Conservation (phyloP, 2,888 invertebrate species). For the Drosophila setosimentum region DNA sequence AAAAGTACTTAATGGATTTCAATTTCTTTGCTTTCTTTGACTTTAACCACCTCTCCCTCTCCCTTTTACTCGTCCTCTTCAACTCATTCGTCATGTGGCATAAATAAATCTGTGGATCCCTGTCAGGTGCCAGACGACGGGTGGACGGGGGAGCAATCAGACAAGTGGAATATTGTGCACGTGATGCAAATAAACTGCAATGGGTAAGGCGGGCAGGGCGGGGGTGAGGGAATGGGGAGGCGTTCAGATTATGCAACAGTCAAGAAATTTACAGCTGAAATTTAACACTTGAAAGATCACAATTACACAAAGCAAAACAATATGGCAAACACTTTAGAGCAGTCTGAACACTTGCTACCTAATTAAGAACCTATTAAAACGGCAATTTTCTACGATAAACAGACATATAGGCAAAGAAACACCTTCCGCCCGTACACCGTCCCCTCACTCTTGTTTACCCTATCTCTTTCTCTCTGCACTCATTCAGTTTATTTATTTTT, state of each 20-base stretch:
- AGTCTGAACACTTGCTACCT: conserved; percentile 42
- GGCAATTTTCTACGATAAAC: conserved; percentile 42
- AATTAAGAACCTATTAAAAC: conserved; percentile 64
- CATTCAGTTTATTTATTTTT: conserved; percentile 9
- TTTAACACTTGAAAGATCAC: background rate
- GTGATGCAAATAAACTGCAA: conserved; percentile 56
- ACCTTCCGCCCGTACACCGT: background rate
- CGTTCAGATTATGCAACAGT: conserved; percentile 63
- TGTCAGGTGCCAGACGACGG: conserved; percentile 71
- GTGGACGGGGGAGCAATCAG: background rate
- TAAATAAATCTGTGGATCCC: conserved; percentile 50
- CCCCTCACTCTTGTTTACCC: background rate
- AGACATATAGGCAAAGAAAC: conserved; percentile 8
- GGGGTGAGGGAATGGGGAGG: background rate
- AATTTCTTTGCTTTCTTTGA: conserved; percentile 54
- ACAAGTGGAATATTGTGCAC: conserved; percentile 59
- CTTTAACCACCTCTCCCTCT: conserved; percentile 6
- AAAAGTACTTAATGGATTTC: conserved; percentile 80
- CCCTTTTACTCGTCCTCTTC: background rate
- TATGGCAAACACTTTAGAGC: conserved; percentile 21
- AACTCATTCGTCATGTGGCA: conserved; percentile 37
- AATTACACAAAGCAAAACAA: conserved; percentile 2
- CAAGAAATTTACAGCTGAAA: conserved; percentile 11
- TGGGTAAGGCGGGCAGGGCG: background rate
- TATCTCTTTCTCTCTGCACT: background rate